phyloP scores from a whole-genome alignment of 2,888 invertebrate genomes.

The Lapara coniferarum region DNA sequence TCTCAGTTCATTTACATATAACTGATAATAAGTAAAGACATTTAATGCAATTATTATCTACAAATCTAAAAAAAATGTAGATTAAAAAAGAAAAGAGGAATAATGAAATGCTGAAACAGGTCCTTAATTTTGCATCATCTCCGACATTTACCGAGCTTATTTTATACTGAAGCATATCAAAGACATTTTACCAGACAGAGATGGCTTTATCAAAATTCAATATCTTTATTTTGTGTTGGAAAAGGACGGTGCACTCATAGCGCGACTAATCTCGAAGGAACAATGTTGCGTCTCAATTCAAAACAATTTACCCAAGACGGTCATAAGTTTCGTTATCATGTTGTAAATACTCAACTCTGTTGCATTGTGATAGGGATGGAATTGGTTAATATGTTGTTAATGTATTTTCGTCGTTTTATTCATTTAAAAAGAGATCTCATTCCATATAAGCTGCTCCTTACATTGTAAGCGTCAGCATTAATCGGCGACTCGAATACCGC shows the following conservation, averaged over 20 bases:
- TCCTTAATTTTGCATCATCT: conserved; percentile 44
- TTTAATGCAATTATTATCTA: neutral
- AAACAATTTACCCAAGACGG: conserved; percentile 52
- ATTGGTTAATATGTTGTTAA: conserved; percentile 33
- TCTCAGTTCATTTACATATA: too few species aligned
- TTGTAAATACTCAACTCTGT: conserved; percentile 40
- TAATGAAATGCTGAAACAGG: conserved; percentile 27
- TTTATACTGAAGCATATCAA: conserved; percentile 52
- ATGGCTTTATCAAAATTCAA: conserved; percentile 75
- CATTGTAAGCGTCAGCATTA: conserved; percentile 58
- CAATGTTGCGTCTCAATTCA: conserved; percentile 77
- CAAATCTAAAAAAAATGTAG: conserved; percentile 22
- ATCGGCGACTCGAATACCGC: conserved; percentile 53
- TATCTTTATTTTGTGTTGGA: conserved; percentile 78
- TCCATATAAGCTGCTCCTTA: conserved; percentile 59
- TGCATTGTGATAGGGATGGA: conserved; percentile 38
- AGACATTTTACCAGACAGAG: conserved; percentile 61
- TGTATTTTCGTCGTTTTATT: conserved; percentile 34
- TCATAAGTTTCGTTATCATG: conserved; percentile 38
- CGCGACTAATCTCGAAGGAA: conserved; percentile 74
- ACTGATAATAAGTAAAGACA: too few species aligned
- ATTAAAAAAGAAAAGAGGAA: conserved; percentile 23
- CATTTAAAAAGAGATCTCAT: conserved; percentile 44
- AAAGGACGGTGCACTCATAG: conserved; percentile 71
- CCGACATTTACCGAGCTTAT: conserved; percentile 51